These are phyloP conservation scores for Saxidomus purpurata DNA, from an alignment of 1,140 invertebrate genomes.

Conservation along the genomic window DNA sequence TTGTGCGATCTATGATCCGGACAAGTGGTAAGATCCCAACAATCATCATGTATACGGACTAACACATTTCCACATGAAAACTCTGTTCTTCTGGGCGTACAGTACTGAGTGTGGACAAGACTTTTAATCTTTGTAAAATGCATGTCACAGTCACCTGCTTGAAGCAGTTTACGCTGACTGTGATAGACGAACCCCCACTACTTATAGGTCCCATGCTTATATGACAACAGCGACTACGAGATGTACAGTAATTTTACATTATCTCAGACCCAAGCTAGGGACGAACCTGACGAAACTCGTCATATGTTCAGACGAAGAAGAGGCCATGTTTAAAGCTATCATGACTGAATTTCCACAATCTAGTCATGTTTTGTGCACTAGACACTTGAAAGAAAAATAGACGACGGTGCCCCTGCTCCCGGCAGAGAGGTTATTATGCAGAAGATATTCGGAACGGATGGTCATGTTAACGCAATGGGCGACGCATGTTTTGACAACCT, in stretches of 20 bases:
- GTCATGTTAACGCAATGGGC: conserved; percentile 38
- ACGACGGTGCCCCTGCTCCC: background rate
- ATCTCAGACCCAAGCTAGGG: conserved; percentile 22
- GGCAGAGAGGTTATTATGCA: conserved; percentile 1
- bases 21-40: too few species aligned
- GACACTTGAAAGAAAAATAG: conserved; percentile 62
- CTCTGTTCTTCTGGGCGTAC: too few species aligned
- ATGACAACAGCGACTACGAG: conserved; percentile 68
- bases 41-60: too few species aligned
- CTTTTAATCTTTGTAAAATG: too few species aligned
- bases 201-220: conserved; percentile 57
- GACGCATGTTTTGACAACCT: conserved; percentile 27
- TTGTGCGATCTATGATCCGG: too few species aligned
- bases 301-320: conserved; percentile 56
- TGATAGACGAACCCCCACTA: background rate
- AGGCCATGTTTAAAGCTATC: conserved; percentile 51
- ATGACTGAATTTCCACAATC: conserved; percentile 42
- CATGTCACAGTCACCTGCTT: too few species aligned
- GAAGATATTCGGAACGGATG: conserved; percentile 37
- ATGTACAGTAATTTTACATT: conserved; percentile 52
- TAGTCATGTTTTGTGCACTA: conserved; percentile 55
- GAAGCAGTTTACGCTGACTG: too few species aligned
- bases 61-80: too few species aligned
- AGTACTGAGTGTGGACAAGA: too few species aligned
- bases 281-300: background rate